Evolutionary conservation across 2,797 vertebrate species (phyloP).

Genomic region (Parauchenoglanis punctatus): DNA sequence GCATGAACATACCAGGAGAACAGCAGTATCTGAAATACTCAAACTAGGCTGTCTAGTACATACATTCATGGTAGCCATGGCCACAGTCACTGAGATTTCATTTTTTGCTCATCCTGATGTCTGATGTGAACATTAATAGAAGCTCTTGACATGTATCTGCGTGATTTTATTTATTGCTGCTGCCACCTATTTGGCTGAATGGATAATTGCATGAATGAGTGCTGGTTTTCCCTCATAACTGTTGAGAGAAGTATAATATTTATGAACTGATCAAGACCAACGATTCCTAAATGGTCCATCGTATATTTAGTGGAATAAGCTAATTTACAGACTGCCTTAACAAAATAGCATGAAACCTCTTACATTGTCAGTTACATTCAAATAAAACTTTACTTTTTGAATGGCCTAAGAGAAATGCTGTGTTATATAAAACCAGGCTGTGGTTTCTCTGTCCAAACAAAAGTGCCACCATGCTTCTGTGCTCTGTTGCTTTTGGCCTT

Average conservation of each 20-base stretch:
- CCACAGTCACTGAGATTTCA: neutral
- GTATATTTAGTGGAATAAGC: neutral
- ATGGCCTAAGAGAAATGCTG: neutral
- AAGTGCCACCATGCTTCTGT: neutral
- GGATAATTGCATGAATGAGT: neutral
- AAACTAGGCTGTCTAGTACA: neutral
- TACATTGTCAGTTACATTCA: neutral
- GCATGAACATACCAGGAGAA: neutral
- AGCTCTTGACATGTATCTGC: neutral
- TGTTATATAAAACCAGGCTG: neutral
- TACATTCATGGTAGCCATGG: neutral
- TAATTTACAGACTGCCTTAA: neutral
- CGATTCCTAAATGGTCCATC: neutral
- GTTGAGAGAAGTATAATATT: neutral
- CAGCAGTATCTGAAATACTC: neutral
- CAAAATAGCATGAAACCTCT: too few species aligned
- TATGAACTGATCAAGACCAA: neutral
- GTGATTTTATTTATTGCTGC: neutral
- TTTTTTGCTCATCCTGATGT: neutral
- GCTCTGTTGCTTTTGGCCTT: slow-evolving; percentile 20
- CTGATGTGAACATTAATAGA: slow-evolving; percentile 3
- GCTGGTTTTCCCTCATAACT: neutral
- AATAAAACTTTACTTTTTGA: neutral
- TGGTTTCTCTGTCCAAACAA: neutral
- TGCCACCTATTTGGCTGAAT: neutral